Conservation (phyloP, 2,888 invertebrate genomes). For the Nesidiocoris tenuis region DNA sequence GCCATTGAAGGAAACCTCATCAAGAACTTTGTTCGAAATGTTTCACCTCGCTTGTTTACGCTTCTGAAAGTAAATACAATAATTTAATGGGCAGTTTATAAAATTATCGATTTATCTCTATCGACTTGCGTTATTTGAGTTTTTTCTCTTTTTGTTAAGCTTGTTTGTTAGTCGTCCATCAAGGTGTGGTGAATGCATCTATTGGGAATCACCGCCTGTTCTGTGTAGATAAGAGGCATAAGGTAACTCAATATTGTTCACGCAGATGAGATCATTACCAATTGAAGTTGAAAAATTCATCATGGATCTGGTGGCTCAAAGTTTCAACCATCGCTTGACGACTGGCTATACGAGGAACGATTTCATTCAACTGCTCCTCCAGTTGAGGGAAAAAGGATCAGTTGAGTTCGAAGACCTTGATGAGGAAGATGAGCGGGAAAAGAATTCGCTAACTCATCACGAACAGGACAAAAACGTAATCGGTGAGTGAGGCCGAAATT, state of each 20-base stretch:
- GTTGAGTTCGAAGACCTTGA: constrained; percentile 19
- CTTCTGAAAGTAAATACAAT: constrained; percentile 1
- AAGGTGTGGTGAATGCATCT: no score
- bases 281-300: constrained; percentile 8
- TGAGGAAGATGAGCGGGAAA: constrained; percentile 5
- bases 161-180: no score
- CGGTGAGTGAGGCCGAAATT: not conserved
- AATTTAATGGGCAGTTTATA: not conserved
- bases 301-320: constrained; percentile 9
- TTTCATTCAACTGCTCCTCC: constrained; percentile 40
- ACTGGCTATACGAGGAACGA: constrained; percentile 35
- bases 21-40: not conserved
- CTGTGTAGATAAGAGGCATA: no score
- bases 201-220: no score
- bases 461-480: not conserved
- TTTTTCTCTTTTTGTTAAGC: no score
- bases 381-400: constrained; percentile 38
- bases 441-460: not conserved
- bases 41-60: not conserved
- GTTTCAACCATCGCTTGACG: constrained; percentile 29
- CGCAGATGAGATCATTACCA: constrained; percentile 25
- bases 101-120: not conserved
- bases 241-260: not conserved
- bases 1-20: constrained; percentile 8
- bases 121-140: no score